These are phyloP conservation scores for Sclerurus mexicanus DNA, from an alignment of 2,113 vertebrate genomes.

Conservation along the genomic window DNA sequence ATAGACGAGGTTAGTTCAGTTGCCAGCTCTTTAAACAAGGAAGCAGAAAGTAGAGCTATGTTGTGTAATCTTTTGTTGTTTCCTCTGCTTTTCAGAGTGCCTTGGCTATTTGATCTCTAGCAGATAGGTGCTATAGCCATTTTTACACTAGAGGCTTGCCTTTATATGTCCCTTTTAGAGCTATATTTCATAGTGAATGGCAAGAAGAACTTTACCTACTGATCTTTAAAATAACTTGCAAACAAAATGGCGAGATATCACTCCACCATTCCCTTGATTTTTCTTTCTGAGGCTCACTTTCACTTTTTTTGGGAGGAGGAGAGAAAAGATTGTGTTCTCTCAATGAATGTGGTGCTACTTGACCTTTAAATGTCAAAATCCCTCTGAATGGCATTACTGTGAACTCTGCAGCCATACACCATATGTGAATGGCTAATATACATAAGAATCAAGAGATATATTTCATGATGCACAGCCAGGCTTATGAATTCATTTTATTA, in stretches of 20 bases:
- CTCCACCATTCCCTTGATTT: neutral
- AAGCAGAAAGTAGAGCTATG: neutral
- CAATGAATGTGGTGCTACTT: neutral
- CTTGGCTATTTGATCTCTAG: neutral
- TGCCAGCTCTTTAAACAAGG: neutral
- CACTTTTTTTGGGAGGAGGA: neutral
- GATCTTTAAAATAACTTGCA: neutral
- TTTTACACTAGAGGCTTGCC: neutral
- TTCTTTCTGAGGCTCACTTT: neutral
- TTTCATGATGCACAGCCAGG: neutral
- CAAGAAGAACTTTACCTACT: neutral
- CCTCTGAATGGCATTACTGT: neutral
- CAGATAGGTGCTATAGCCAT: neutral
- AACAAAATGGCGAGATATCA: neutral
- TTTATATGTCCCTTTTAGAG: neutral
- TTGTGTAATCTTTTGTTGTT: neutral
- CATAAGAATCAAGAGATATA: neutral
- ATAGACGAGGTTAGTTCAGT: neutral
- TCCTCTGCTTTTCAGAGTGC: neutral
- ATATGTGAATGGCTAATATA: neutral
- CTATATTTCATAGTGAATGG: neutral
- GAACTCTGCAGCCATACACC: neutral
- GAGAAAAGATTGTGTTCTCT: neutral
- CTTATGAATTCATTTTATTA: conserved; percentile 22
- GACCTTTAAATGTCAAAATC: conserved; percentile 58